Percentiles rank a stretch among this genome's conserved stretches.
These are phyloP conservation scores for Myrmecophaga tridactyla DNA, from an alignment of 2,113 vertebrate genomes.

Conservation along the genomic window DNA sequence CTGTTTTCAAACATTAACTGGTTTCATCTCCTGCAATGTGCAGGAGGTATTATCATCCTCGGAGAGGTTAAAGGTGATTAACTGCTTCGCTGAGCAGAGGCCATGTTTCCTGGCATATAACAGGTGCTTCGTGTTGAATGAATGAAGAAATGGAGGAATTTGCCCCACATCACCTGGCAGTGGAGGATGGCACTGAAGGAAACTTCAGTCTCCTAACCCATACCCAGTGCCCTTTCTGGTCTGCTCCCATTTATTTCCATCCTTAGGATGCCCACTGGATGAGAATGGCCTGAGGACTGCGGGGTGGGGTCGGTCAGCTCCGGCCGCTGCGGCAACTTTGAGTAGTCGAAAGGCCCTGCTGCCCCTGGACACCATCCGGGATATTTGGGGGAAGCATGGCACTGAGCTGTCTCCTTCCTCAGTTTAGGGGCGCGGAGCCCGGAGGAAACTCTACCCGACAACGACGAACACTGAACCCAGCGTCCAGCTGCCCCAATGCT, in stretches of 20 bases:
- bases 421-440: neutral
- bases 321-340: neutral
- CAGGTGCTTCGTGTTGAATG: neutral
- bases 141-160: neutral
- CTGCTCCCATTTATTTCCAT: neutral
- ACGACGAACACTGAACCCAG: neutral
- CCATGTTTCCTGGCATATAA: neutral
- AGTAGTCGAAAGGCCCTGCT: neutral
- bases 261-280: neutral
- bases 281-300: neutral
- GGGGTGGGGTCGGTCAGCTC: neutral
- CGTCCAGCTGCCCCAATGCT: neutral
- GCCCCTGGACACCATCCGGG: neutral
- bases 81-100: neutral
- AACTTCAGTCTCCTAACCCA: neutral
- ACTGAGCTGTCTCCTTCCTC: neutral
- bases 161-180: neutral
- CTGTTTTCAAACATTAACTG: neutral
- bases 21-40: neutral
- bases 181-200: neutral
- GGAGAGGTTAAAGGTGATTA: neutral
- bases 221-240: neutral
- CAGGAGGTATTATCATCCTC: neutral
- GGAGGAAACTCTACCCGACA: neutral
- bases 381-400: neutral